Percentiles rank a stretch among this genome's conserved stretches.
Conservation (phyloP, 2,797 vertebrate genomes). For the Catharus ustulatus region DNA sequence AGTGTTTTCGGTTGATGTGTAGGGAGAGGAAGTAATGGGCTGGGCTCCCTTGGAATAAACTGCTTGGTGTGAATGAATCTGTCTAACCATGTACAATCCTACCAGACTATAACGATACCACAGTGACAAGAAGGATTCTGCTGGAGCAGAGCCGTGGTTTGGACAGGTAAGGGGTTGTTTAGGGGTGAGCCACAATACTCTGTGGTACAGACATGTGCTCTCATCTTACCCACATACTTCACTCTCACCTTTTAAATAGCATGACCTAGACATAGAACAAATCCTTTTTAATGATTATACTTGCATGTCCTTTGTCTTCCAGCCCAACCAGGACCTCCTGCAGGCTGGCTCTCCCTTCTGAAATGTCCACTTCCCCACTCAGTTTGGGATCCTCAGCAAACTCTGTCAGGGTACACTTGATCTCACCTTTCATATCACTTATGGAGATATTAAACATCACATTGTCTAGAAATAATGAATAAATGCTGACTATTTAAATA, state of each 20-base stretch:
- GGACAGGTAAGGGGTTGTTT: neutral
- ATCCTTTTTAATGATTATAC: neutral
- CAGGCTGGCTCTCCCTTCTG: neutral
- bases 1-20: neutral
- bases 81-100: neutral
- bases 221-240: neutral
- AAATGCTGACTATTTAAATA: neutral
- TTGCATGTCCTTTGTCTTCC: neutral
- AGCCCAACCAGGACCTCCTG: neutral
- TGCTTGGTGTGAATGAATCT: neutral
- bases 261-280: neutral
- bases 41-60: neutral
- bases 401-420: neutral
- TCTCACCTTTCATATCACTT: neutral
- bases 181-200: neutral
- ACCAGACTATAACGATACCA: neutral
- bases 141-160: neutral
- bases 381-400: neutral
- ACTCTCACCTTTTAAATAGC: neutral
- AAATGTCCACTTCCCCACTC: neutral
- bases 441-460: neutral
- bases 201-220: accelerated
- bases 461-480: neutral
- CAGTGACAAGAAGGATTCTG: neutral
- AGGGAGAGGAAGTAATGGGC: neutral